These are phyloP conservation scores for Emys orbicularis DNA, from an alignment of 2,797 vertebrate genomes.

Conservation along the genomic window DNA sequence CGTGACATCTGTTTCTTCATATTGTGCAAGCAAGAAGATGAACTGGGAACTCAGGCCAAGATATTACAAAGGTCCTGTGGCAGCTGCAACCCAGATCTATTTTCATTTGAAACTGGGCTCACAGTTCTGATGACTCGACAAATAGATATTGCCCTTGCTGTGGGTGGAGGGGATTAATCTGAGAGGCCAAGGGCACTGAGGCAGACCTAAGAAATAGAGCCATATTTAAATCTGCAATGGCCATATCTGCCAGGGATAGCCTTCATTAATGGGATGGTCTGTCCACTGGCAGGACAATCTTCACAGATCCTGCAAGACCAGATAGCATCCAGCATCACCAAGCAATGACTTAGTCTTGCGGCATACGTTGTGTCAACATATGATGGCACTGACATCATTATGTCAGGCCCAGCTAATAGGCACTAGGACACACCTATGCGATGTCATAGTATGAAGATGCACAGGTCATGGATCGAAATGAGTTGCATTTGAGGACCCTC, in stretches of 20 bases:
- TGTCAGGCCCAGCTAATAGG: not conserved
- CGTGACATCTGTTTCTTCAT: accelerated
- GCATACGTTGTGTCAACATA: accelerated
- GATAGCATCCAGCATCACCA: accelerated
- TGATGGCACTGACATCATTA: not conserved
- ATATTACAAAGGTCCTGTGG: not conserved
- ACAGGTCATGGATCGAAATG: accelerated
- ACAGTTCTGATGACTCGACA: accelerated
- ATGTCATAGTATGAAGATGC: not conserved
- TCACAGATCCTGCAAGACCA: accelerated
- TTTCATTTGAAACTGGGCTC: not conserved
- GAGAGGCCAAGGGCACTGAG: accelerated
- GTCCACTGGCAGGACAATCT: not conserved
- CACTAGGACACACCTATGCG: not conserved
- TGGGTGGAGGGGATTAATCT: not conserved
- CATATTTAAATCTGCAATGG: accelerated
- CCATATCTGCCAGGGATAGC: not conserved
- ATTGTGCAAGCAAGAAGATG: not conserved
- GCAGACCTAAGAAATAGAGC: not conserved
- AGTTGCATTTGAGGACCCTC: accelerated
- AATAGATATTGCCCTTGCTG: not conserved
- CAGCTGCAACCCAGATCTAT: accelerated
- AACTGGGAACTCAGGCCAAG: not conserved
- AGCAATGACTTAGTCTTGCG: accelerated
- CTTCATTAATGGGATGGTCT: not conserved